phyloP scores from a whole-genome alignment of 2,113 vertebrate species.

The Amphiprion percula region DNA sequence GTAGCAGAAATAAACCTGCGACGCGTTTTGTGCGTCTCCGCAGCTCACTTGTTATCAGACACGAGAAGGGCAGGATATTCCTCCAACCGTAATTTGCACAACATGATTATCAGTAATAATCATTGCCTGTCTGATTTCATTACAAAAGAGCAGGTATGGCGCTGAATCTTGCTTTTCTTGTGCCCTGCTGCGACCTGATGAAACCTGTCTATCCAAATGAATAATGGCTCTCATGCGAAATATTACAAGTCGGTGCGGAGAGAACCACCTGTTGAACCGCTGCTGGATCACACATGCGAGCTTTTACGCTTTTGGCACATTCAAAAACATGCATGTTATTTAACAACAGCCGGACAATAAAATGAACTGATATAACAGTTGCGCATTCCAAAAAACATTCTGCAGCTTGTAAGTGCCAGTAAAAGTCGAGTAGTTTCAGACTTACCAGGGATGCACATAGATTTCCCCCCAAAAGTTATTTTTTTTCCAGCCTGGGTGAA shows the following conservation, averaged over 20 bases:
- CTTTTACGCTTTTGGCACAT: slow-evolving; percentile 3
- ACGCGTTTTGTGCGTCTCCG: neutral
- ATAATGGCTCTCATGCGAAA: slow-evolving; percentile 6
- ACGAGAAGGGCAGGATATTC: neutral
- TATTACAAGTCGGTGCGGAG: slow-evolving; percentile 23
- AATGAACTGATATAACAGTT: neutral
- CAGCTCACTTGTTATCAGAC: too few species aligned
- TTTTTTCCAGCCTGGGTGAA: slow-evolving; percentile 22
- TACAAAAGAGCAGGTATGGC: neutral
- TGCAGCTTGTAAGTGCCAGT: neutral
- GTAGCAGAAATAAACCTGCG: neutral
- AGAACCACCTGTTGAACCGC: slow-evolving; percentile 62
- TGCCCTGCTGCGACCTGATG: slow-evolving; percentile 1
- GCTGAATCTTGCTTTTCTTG: neutral
- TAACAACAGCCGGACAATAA: neutral
- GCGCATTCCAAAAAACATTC: neutral
- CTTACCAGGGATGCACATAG: slow-evolving; percentile 20
- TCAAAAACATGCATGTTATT: neutral
- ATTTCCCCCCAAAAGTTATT: neutral
- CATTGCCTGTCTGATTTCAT: slow-evolving; percentile 38
- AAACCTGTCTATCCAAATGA: slow-evolving; percentile 11
- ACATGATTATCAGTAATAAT: slow-evolving; percentile 34
- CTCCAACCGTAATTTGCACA: slow-evolving; percentile 24
- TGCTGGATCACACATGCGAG: neutral
- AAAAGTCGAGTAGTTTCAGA: neutral